Evolutionary conservation across 2,888 invertebrate genomes (phyloP), one percentile per base, ranked within the genome.

Genomic region (Stegana nigrithorax): DNA sequence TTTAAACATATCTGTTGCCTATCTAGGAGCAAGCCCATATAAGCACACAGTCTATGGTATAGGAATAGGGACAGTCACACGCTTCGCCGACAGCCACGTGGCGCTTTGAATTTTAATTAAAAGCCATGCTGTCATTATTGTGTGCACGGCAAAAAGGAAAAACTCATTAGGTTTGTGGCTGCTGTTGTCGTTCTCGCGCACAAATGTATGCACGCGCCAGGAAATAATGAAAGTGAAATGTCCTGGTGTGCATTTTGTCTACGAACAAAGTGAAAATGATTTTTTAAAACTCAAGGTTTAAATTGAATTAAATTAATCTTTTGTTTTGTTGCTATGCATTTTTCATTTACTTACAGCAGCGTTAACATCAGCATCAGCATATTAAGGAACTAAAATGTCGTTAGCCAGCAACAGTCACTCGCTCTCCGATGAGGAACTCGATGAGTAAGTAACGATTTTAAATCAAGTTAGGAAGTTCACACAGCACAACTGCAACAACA

Each of bases 401-500:
- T 68, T 81, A 42, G 57, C 73, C 58, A 78, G 72, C 62, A 85
- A 81, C 68, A 85, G 84, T 69, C 74, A 80, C 62, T 90, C 90
- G 67, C 87, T 90, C 79, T 90, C 89, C 67, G 91, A 91, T 73
- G 91, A 91, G 80, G 89, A 91, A 69, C 87, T 89, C 66, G 91
- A 91, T 80, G 91, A 91, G 91, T 91, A 85, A 91, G 91, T 91
- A 86, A n/a, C n/a, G n/a, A n/a, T n/a, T n/a, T n/a, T n/a, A n/a
- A n/a, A n/a, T n/a, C n/a, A n/a, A n/a, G n/a, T n/a, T n/a, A n/a
- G n/a, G n/a, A n/a, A n/a, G n/a, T n/a, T n/a, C n/a, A n/a, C n/a
- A n/a, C n/a, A n/a, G n/a, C n/a, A n/a, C n/a, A n/a, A n/a, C n/a
- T n/a, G n/a, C n/a, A n/a, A n/a, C n/a, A n/a, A n/a, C n/a, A n/a